These are phyloP conservation scores for Meriones unguiculatus DNA, from an alignment of 2,113 vertebrate species.

Conservation along the genomic window DNA sequence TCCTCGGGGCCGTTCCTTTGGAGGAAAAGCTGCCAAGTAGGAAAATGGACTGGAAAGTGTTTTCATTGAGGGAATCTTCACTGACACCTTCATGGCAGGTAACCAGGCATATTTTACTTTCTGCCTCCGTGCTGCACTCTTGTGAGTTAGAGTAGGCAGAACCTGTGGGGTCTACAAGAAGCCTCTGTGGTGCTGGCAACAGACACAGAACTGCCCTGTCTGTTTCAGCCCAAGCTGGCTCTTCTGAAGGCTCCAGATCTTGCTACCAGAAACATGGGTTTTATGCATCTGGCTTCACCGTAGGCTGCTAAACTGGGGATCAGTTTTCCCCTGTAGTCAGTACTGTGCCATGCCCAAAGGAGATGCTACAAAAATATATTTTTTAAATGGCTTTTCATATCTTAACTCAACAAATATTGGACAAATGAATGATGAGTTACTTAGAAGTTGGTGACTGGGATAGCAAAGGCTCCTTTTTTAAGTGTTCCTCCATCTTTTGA, in stretches of 20 bases:
- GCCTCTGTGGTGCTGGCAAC: slow-evolving; percentile 15
- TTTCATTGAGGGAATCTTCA: slow-evolving; percentile 60
- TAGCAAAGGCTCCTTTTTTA: slow-evolving; percentile 25
- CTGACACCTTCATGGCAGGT: slow-evolving; percentile 35
- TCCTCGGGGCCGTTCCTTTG: slow-evolving; percentile 49
- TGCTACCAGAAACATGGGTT: background rate
- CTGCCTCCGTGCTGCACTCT: background rate
- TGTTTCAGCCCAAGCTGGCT: background rate
- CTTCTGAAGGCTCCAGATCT: slow-evolving; percentile 7
- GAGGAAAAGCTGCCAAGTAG: slow-evolving; percentile 68
- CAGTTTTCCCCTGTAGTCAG: background rate
- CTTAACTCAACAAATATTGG: slow-evolving; percentile 25
- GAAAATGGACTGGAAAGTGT: slow-evolving; percentile 59
- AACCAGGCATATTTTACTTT: slow-evolving; percentile 57
- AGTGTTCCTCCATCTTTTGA: background rate
- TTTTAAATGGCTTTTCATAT: slow-evolving; percentile 34
- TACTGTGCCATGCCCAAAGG: background rate
- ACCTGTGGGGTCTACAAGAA: slow-evolving; percentile 19
- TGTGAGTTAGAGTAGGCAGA: slow-evolving; percentile 26
- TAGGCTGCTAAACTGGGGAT: background rate
- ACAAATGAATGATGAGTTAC: slow-evolving; percentile 15
- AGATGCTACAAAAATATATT: background rate
- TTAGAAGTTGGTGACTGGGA: background rate
- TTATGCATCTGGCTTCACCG: background rate
- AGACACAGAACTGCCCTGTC: background rate